Base-by-base conservation (phyloP, 2,113 vertebrate genomes). In the Poeciliopsis prolifica region DNA sequence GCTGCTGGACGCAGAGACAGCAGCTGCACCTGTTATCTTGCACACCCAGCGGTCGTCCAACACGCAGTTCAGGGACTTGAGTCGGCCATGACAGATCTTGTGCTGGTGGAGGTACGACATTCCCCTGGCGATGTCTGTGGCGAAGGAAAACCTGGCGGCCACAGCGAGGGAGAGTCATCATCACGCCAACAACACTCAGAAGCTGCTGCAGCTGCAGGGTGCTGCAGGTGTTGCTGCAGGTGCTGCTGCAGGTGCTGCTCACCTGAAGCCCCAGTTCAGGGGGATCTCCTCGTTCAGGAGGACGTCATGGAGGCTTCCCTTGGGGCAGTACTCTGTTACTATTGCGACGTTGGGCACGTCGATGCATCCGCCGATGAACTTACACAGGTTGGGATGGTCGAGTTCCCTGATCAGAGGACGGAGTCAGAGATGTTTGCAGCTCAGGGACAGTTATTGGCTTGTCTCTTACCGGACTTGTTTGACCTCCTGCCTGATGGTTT, bases 221-320 rank as follows among this genome's bases (percentile, higher is more conserved):
- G n/a, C n/a, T n/a, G n/a, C n/a, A n/a, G n/a, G n/a, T n/a, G n/a
- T n/a, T n/a, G 28, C 28, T 28, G 28, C 28, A 28, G 28, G 28
- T 54, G 19, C 9, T 0, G 22, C 7, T 31, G 29, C 13, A 14
- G 35, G 10, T 37, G 35, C 28, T 17, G 44, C 51, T 12, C 67
- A 96, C 95, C 95, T 95, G 93, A 97, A 97, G 58, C 94, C 95
- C 95, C 95, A 95, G 87, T 95, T 95, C 22, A 97, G 91, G n/a
- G 95, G 95, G 74, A 96, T 90, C 35, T 97, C 95, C 64, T 96
- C 95, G 68, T 87, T 96, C 17, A 97, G 91, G 2, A 97, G 93
- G 24, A 96, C 91, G 65, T 96, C 95, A 28, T 77, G 94, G 28
- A 96, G 88, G 69, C 96, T 95, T 75, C 95, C 95, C 91, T 97